A percentile compares a stretch with the other conserved stretches of the same genome.
Evolutionary conservation across 2,888 invertebrate species (phyloP).

Genomic region (Mythimna impura): DNA sequence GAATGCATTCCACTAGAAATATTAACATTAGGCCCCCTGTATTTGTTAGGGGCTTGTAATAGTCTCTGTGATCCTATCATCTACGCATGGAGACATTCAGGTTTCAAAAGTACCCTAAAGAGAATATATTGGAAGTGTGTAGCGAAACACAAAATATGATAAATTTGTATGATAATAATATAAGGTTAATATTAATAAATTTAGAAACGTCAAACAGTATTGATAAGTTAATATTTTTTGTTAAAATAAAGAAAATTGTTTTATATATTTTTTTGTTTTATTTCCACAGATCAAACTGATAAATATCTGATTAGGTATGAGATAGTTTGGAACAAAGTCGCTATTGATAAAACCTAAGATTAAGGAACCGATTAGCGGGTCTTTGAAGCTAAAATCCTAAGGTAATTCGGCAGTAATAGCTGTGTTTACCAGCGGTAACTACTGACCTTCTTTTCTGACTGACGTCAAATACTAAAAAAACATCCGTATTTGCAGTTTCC

Average conservation of each 20-base stretch:
- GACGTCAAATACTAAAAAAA: conserved; percentile 33
- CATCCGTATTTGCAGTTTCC: conserved; percentile 45
- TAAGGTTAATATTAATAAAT: conserved; percentile 22
- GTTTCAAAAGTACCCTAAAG: conserved; percentile 86
- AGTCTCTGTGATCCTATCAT: conserved; percentile 91
- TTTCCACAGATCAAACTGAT: conserved; percentile 20
- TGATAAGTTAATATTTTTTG: conserved; percentile 25
- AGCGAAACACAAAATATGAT: conserved; percentile 63
- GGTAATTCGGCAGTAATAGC: conserved; percentile 18
- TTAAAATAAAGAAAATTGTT: conserved; percentile 40
- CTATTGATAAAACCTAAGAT: background rate
- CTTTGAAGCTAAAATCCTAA: background rate
- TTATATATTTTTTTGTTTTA: conserved; percentile 37
- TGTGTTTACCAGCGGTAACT: conserved; percentile 30
- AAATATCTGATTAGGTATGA: background rate
- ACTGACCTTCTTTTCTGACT: conserved; percentile 35
- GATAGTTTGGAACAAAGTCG: background rate
- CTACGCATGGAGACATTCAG: conserved; percentile 92
- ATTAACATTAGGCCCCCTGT: conserved; percentile 90
- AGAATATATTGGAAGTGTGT: conserved; percentile 78
- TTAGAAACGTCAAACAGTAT: conserved; percentile 46
- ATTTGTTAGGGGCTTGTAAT: conserved; percentile 89
- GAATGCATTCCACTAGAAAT: conserved; percentile 86
- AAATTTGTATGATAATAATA: background rate
- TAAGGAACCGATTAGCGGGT: conserved; percentile 4